These are phyloP conservation scores for Paramuricea clavata DNA, from an alignment of 92 coral and sea anemone species.

Conservation along the genomic window DNA sequence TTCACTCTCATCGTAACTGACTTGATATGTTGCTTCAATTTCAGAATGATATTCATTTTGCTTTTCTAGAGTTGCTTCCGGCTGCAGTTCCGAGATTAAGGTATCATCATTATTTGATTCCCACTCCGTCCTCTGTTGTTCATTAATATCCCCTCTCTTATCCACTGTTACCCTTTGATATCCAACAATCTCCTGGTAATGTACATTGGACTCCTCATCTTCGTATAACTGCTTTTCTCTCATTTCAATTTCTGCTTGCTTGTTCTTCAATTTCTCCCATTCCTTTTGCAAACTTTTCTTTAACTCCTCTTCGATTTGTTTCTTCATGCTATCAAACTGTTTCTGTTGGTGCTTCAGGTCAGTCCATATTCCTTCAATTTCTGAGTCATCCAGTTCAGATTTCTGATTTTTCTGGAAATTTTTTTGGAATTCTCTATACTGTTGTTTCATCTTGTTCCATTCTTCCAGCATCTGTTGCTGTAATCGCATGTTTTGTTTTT, in stretches of 20 bases:
- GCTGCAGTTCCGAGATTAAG: not conserved
- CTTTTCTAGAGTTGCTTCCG: not conserved
- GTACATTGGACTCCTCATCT: not conserved
- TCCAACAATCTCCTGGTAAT: not conserved
- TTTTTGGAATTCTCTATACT: constrained; percentile 5
- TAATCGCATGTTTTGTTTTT: constrained; percentile 3
- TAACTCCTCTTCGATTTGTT: constrained; percentile 58
- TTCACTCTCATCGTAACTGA: not conserved
- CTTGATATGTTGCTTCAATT: not conserved
- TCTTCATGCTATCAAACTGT: constrained; percentile 73
- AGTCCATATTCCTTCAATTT: not conserved
- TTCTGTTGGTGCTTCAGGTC: constrained; percentile 53
- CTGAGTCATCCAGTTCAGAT: not conserved
- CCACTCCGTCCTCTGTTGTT: not conserved
- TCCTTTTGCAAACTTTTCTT: constrained; percentile 67
- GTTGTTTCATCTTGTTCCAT: constrained; percentile 2
- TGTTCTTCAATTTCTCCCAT: constrained; percentile 57
- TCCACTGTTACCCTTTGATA: not conserved
- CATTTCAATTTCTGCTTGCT: constrained; percentile 54
- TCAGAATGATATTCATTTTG: not conserved
- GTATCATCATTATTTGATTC: not conserved
- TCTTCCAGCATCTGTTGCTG: constrained; percentile 30
- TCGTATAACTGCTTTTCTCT: constrained; percentile 59
- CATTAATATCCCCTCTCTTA: not conserved
- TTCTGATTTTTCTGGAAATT: not conserved